Conservation (phyloP, 2,888 invertebrate genomes). For the Drosophila sordidula region DNA sequence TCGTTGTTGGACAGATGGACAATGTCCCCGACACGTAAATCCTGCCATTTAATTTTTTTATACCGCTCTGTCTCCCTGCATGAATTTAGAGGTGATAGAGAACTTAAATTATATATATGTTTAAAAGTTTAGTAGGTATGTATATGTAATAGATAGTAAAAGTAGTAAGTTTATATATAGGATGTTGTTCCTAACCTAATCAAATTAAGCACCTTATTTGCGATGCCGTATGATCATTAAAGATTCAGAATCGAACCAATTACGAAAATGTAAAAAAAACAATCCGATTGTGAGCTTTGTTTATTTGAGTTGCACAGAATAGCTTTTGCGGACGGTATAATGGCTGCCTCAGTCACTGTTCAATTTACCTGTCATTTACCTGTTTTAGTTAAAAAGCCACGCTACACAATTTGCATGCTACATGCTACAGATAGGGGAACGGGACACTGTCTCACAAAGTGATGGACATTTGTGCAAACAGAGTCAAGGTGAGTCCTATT, state of each 20-base stretch:
- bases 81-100: not conserved
- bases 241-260: not conserved
- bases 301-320: constrained; percentile 4
- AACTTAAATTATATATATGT: too few species aligned
- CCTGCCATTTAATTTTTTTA: constrained; percentile 94
- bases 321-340: constrained; percentile 3
- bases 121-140: too few species aligned
- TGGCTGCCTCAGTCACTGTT: constrained; percentile 20
- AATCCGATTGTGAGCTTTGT: not conserved
- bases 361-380: constrained; percentile 46
- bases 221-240: too few species aligned
- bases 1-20: constrained; percentile 98
- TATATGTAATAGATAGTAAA: too few species aligned
- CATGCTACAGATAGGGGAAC: constrained; percentile 13
- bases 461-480: constrained; percentile 30
- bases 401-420: constrained; percentile 52
- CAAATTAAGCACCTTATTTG: not conserved
- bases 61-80: constrained; percentile 92
- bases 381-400: constrained; percentile 48
- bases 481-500: constrained; percentile 46
- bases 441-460: constrained; percentile 10
- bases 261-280: not conserved
- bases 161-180: too few species aligned
- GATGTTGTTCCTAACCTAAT: too few species aligned
- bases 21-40: constrained; percentile 96